Conservation (phyloP, 2,797 vertebrate genomes). For the Coccyzus lansbergi region DNA sequence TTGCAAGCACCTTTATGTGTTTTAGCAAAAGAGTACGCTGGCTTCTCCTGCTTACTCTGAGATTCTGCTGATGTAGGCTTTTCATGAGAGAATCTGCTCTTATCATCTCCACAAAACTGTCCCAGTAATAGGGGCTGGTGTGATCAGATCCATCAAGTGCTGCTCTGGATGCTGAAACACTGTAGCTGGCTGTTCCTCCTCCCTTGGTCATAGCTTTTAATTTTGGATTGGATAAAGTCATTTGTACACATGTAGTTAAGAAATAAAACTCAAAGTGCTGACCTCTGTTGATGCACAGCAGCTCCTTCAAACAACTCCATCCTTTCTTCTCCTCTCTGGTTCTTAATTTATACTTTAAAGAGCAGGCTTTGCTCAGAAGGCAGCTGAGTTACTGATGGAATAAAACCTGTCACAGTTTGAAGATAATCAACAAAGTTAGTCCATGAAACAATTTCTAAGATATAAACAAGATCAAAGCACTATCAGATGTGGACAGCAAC, state of each 20-base stretch:
- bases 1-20: background rate
- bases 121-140: background rate
- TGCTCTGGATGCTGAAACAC: background rate
- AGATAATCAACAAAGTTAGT: constrained; percentile 61
- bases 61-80: background rate
- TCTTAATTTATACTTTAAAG: constrained; percentile 64
- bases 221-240: background rate
- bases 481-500: constrained; percentile 31
- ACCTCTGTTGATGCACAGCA: constrained; percentile 6
- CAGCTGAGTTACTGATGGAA: constrained; percentile 16
- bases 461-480: constrained; percentile 49
- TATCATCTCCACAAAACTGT: background rate
- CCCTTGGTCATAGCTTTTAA: background rate
- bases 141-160: background rate
- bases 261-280: background rate
- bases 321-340: constrained; percentile 1
- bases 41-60: background rate
- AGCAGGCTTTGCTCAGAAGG: background rate
- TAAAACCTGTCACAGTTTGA: constrained; percentile 59
- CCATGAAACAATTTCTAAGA: constrained; percentile 55
- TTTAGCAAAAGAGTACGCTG: background rate
- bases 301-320: constrained; percentile 20
- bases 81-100: background rate
- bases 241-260: background rate
- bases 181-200: background rate